These are phyloP conservation scores for Cynaeus angustus DNA, from an alignment of 2,888 invertebrate genomes.

Conservation along the genomic window DNA sequence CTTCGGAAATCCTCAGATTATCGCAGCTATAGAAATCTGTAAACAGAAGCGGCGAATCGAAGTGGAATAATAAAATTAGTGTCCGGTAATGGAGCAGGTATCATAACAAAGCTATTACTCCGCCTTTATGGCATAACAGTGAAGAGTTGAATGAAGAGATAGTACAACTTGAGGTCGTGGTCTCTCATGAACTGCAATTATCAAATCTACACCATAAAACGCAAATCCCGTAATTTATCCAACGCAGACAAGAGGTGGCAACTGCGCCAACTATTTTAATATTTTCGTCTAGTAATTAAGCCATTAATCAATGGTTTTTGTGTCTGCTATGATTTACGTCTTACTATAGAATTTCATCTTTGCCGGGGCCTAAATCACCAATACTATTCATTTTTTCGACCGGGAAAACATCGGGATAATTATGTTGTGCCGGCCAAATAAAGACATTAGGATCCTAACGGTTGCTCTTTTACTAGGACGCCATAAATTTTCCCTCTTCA, in stretches of 20 bases:
- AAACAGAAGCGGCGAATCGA: constrained; percentile 53
- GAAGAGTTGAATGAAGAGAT: constrained; percentile 64
- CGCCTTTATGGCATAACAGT: constrained; percentile 68
- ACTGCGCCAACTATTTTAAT: constrained; percentile 45
- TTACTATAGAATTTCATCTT: constrained; percentile 36
- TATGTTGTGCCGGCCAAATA: constrained; percentile 54
- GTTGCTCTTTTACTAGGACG: constrained; percentile 63
- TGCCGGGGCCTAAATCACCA: constrained; percentile 17
- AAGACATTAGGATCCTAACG: constrained; percentile 63
- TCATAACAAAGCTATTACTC: constrained; percentile 68
- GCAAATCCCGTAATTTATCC: constrained; percentile 34
- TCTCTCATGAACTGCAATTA: constrained; percentile 48
- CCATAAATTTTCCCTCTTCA: constrained; percentile 65
- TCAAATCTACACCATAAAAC: constrained; percentile 47
- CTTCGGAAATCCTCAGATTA: not conserved
- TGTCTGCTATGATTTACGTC: constrained; percentile 43
- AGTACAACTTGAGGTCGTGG: constrained; percentile 62
- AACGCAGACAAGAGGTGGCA: constrained; percentile 23
- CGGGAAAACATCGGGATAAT: constrained; percentile 35
- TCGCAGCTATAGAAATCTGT: not conserved
- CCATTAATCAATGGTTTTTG: constrained; percentile 51
- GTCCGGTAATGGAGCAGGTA: constrained; percentile 65
- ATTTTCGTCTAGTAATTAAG: constrained; percentile 50
- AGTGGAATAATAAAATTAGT: constrained; percentile 63
- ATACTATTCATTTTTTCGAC: constrained; percentile 22